Base-by-base conservation (phyloP, 1,140 invertebrate genomes). In the Pogonognathellus flavescens region DNA sequence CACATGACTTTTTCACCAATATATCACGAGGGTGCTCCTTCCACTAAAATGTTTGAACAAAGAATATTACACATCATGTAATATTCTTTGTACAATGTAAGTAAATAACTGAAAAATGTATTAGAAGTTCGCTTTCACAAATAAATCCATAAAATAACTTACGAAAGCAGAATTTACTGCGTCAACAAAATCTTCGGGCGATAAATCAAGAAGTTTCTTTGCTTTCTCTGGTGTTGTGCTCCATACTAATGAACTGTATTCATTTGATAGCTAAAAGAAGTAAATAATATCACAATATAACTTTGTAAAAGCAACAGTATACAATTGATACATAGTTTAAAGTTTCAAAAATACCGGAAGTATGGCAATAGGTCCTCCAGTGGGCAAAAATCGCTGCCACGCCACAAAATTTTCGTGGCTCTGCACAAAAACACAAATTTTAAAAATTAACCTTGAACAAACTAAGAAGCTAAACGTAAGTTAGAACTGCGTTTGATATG, bases 321-420 rank as follows among this genome's bases (percentile, higher is more conserved):
- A 86, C n/a, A 52, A 50, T 49, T 62, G 13, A 1, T 86, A 2
- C 10, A 50, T 53, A 80, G 6, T 41, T 60, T 10, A 62, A 52
- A 84, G 20, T 18, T n/a, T 72, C 18, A 76, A 4, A 90, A 92
- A 93, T 92, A 96, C 94, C 55, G 98, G 98, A 55, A 99, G 91
- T 52, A 99, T 90, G 16, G 98, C 98, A 50, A 99, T 93, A 0
- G 97, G 96, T 22, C 88, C 88, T 5, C 98, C 98, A 20, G 93
- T 94, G 2, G 97, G 95, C 83, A 98, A 91, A 91, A 99, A 99
- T 86, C 97, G 93, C 91, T 99, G 98, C 97, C 97, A 99, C 0
- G 97, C 98, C 52, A 96, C 95, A 55, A 92, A 92, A 91, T 98
- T 97, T 85, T 94, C 93, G 25, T 90, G 92, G 59, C 92, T 91